Percentiles rank a stretch among this genome's conserved stretches.
Conservation (phyloP, 2,888 invertebrate species). For the Craniophora ligustri region DNA sequence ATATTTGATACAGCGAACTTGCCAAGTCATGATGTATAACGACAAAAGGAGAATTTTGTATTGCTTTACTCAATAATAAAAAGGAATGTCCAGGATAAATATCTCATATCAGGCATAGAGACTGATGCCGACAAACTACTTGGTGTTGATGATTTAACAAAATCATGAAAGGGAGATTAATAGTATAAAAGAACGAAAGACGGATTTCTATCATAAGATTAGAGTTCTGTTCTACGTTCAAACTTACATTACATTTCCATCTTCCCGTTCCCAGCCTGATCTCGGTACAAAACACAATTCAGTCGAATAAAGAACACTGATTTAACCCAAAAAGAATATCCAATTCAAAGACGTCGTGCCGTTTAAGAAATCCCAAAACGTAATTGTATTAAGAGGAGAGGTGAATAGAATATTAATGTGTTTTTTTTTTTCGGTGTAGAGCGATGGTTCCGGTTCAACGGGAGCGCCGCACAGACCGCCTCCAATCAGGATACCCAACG, state of each 20-base stretch:
- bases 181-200: not conserved
- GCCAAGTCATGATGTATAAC: conserved; percentile 30
- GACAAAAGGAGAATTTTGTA: conserved; percentile 16
- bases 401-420: conserved; percentile 49
- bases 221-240: not conserved
- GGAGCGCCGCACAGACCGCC: conserved; percentile 79
- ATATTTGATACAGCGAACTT: conserved; percentile 42
- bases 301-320: conserved; percentile 20
- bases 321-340: conserved; percentile 37
- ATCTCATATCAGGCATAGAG: no score
- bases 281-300: conserved; percentile 21
- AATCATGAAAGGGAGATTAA: not conserved
- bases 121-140: no score
- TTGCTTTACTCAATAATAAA: conserved; percentile 4
- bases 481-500: conserved; percentile 82
- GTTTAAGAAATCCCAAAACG: conserved; percentile 50
- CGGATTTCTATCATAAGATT: no score
- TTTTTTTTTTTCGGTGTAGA: conserved; percentile 65
- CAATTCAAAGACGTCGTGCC: conserved; percentile 43
- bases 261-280: not conserved
- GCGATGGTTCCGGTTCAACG: conserved; percentile 74
- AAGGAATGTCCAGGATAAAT: no score
- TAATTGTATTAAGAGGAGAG: conserved; percentile 48
- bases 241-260: not conserved
- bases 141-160: no score